A percentile compares a stretch with the other conserved stretches of the same genome.
Evolutionary conservation across 1,140 invertebrate genomes (phyloP).

Genomic region (Atta colombica): DNA sequence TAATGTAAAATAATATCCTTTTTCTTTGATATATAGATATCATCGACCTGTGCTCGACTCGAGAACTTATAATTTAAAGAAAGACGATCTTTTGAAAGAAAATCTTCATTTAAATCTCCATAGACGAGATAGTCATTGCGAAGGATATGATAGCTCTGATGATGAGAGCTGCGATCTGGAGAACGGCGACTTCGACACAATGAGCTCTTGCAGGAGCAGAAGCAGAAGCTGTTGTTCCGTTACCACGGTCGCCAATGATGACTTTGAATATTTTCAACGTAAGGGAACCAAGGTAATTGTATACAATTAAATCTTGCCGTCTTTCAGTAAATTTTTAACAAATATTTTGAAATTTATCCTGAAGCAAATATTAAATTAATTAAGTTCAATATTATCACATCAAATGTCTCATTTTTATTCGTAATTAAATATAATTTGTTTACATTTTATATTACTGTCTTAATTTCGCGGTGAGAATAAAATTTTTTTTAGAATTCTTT

Average conservation of each 20-base stretch:
- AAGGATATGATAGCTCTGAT: conserved; percentile 84
- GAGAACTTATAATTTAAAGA: conserved; percentile 81
- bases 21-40: conserved; percentile 65
- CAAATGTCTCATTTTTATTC: background rate
- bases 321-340: background rate
- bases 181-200: conserved; percentile 82
- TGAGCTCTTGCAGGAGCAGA: conserved; percentile 88
- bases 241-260: conserved; percentile 89
- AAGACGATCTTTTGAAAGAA: conserved; percentile 64
- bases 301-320: background rate
- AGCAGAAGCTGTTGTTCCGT: conserved; percentile 88
- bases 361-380: background rate
- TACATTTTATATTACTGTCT: background rate
- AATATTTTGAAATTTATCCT: background rate
- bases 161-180: conserved; percentile 85
- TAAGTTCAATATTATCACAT: background rate
- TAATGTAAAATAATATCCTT: background rate
- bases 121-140: conserved; percentile 60
- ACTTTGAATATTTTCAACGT: conserved; percentile 89
- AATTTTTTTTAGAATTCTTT: too few relatives aligned
- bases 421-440: background rate
- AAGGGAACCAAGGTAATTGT: conserved; percentile 80
- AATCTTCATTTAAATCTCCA: conserved; percentile 57
- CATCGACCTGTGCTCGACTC: conserved; percentile 75
- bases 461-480: background rate